Conservation (phyloP, 2,113 vertebrate genomes). For the Rhinichthys klamathensis region DNA sequence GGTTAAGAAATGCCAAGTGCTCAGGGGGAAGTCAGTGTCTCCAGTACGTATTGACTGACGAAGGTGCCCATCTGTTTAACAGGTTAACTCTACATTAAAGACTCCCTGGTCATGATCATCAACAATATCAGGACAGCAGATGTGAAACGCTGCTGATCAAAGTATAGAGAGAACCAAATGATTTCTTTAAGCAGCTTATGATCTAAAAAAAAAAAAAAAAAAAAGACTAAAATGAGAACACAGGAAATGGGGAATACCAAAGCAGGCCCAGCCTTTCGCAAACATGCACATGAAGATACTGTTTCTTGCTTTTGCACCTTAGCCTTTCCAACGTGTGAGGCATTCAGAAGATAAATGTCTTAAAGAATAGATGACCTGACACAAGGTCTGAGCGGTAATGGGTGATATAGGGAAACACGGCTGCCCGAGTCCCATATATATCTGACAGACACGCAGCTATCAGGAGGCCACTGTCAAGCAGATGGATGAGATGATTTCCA, state of each 20-base stretch:
- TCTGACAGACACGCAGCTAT: conserved; percentile 80
- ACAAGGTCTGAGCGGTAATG: conserved; percentile 96
- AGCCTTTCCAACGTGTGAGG: conserved; percentile 63
- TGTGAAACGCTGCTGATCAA: not conserved
- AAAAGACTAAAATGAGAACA: not conserved
- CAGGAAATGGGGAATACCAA: not conserved
- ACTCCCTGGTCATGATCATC: conserved; percentile 37
- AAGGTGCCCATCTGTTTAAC: conserved; percentile 77
- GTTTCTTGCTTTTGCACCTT: conserved; percentile 10
- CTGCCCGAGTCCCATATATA: conserved; percentile 92
- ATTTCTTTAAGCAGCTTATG: not conserved
- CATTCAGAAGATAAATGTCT: conserved; percentile 92
- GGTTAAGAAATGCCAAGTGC: conserved; percentile 76
- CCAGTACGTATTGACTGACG: conserved; percentile 30
- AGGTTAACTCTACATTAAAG: conserved; percentile 68
- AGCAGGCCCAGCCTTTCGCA: not conserved
- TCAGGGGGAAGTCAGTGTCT: conserved; percentile 65
- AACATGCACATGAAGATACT: not conserved
- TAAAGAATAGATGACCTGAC: conserved; percentile 98
- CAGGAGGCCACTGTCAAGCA: conserved; percentile 35
- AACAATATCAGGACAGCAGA: conserved; percentile 54
- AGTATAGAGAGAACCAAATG: not conserved
- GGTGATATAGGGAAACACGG: conserved; percentile 97
- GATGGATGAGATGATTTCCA: conserved; percentile 43
- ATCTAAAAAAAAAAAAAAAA: not conserved